Base-by-base conservation (phyloP, 2,113 vertebrate species). In the Actinemys pallida region DNA sequence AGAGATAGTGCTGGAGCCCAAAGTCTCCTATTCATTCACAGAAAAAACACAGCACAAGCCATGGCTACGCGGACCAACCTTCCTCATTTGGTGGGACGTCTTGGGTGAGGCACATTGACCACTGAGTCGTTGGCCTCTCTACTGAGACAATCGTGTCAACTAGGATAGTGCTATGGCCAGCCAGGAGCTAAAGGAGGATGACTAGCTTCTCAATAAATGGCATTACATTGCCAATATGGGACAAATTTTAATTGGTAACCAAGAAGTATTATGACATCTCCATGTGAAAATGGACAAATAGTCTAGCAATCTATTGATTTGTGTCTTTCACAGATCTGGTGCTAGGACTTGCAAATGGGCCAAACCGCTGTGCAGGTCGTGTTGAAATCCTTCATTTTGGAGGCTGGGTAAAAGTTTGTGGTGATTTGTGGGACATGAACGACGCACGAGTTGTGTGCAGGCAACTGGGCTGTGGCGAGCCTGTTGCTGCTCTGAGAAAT, bases 381-480 rank as follows among this genome's bases (percentile, higher is more conserved):
- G 97, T 98, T 84, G 96, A 97, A 49, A 53, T 98, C 16, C 56
- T 27, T 39, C 94, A 90, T 80, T 87, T 94, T 0, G 91, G 94
- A 62, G 11, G 0, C 83, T 98, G 96, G 96, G 83, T 42, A 19
- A 96, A 90, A 0, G 96, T 96, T 13, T 96, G 97, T 75, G 95
- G 94, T 5, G 25, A 93, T 81, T 50, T 1, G 78, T 96, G 95
- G 97, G 82, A 93, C 76, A 47, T 92, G 78, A 42, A 39, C 19
- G 95, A 97, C 0, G 90, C 94, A 0, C 0, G 81, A 31, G 94
- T 95, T 11, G 96, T 29, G 35, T 97, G 97, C 86, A 88, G 83
- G 49, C 91, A 96, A 84, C 79, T 97, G 31, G 91, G 59, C 49
- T 97, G 97, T 1, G 95, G 97, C 11, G 83, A 0, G 2, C 88